phyloP scores from a whole-genome alignment of 2,113 vertebrate genomes.

The Jacana jacana region DNA sequence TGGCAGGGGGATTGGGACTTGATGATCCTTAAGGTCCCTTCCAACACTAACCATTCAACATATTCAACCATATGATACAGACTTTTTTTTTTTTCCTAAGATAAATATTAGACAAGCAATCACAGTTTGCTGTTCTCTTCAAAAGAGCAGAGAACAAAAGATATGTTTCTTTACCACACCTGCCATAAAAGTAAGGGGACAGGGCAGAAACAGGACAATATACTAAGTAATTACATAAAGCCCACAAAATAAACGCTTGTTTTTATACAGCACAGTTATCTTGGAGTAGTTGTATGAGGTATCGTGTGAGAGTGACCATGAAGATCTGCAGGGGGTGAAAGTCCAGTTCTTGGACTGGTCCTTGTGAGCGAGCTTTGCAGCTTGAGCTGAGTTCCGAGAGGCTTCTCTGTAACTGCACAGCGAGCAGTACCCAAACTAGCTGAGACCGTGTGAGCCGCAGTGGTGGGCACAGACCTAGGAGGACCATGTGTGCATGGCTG shows the following conservation, averaged over 20 bases:
- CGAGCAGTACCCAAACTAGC: background rate
- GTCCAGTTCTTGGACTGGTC: background rate
- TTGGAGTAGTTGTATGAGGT: background rate
- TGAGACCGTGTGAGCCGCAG: background rate
- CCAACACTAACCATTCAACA: background rate
- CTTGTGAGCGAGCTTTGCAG: background rate
- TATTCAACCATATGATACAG: background rate
- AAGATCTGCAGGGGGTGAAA: background rate
- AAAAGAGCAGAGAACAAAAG: background rate
- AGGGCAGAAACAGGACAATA: background rate
- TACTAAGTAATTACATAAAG: background rate
- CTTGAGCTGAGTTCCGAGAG: background rate
- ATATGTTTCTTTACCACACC: background rate
- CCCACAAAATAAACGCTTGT: background rate
- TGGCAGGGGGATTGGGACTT: background rate
- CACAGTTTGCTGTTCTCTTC: background rate
- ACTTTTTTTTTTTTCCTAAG: background rate
- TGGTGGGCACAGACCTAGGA: background rate
- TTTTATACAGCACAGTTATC: background rate
- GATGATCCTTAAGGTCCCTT: background rate
- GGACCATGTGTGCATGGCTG: rapidly evolving
- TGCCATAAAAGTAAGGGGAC: background rate
- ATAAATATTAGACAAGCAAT: background rate
- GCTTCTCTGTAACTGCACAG: background rate
- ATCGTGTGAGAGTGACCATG: rapidly evolving